Evolutionary conservation across 1,140 invertebrate species (phyloP).

Genomic region (Pachypsylla venusta): DNA sequence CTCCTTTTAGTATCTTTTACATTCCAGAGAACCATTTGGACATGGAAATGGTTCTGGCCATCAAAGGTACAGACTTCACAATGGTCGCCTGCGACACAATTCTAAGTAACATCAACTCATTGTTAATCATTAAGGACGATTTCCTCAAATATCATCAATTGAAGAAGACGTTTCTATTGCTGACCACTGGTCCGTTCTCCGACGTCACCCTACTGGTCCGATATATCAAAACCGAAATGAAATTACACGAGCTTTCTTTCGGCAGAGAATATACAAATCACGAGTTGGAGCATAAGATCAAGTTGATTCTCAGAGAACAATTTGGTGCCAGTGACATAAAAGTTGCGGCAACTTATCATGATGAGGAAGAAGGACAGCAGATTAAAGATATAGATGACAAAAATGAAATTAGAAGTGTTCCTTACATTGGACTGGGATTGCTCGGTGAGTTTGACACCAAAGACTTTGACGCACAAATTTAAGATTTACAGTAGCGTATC

Average conservation of each 20-base stretch:
- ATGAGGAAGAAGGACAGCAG: not conserved
- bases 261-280: not conserved
- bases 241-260: not conserved
- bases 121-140: not conserved
- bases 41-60: conserved; percentile 1
- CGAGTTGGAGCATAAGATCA: not conserved
- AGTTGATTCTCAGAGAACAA: not conserved
- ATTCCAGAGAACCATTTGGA: too few relatives aligned
- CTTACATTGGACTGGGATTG: not conserved
- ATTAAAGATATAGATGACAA: not conserved
- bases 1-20: too few relatives aligned
- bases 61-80: not conserved
- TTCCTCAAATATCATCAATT: not conserved
- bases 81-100: conserved; percentile 1
- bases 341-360: not conserved
- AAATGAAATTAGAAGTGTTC: not conserved
- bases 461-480: too few relatives aligned
- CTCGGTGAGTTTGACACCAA: too few relatives aligned
- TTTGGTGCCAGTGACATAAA: not conserved
- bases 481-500: not conserved
- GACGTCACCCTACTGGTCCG: not conserved
- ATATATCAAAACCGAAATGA: not conserved
- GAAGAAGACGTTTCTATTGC: not conserved
- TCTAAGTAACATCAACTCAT: not conserved
- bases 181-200: not conserved